Conservation (phyloP, 2,113 vertebrate species). For the Scartelaos histophorus region DNA sequence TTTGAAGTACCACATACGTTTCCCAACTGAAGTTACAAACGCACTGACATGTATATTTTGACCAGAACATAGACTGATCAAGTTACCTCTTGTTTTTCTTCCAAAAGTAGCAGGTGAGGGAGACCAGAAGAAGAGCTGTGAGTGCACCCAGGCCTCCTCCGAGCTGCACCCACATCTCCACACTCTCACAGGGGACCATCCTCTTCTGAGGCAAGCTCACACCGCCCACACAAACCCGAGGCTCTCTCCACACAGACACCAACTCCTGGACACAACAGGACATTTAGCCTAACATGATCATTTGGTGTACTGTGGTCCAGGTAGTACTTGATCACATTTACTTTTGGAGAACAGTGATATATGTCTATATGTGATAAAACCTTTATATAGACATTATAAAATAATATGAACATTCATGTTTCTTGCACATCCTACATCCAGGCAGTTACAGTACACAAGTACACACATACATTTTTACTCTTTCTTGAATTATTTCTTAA, state of each 20-base stretch:
- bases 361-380: no score
- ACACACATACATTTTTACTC: no score
- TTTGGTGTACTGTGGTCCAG: neutral
- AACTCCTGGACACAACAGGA: conserved; percentile 79
- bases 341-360: no score
- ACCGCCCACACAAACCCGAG: conserved; percentile 89
- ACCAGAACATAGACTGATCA: neutral
- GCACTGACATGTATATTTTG: no score
- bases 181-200: conserved; percentile 83
- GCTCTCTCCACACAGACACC: conserved; percentile 93
- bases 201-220: conserved; percentile 86
- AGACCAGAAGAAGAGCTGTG: conserved; percentile 85
- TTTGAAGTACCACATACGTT: no score
- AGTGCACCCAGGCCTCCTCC: conserved; percentile 87
- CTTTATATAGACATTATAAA: no score
- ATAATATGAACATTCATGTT: no score
- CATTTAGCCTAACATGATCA: neutral
- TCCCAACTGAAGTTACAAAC: no score
- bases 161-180: conserved; percentile 92
- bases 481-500: no score
- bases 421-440: no score
- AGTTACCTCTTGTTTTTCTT: conserved; percentile 95
- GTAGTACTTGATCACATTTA: no score
- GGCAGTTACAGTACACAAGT: no score
- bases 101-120: conserved; percentile 97